Evolutionary conservation across 35 echinoderm and acorn worm species (phyloP).

Genomic region (Amphiura filiformis): DNA sequence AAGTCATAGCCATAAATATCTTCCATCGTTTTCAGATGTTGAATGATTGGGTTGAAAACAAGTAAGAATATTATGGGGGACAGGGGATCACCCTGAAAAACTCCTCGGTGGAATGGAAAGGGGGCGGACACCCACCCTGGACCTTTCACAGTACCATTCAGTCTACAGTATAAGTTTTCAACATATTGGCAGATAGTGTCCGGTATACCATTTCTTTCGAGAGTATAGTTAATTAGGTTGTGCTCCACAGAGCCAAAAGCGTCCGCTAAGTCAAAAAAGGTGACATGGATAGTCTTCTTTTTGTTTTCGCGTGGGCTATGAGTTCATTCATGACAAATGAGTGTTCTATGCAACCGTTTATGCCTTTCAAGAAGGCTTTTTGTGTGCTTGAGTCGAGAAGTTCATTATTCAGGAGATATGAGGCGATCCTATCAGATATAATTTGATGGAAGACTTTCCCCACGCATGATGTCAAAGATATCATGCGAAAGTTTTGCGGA

Average conservation of each 20-base stretch:
- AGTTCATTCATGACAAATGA: slow-evolving; percentile 54
- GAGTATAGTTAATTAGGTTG: slow-evolving; percentile 25
- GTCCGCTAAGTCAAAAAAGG: slow-evolving; percentile 37
- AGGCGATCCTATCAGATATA: slow-evolving; percentile 17
- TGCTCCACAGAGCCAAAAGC: slow-evolving; percentile 51
- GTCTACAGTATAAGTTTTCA: slow-evolving; percentile 24
- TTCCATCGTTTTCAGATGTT: slow-evolving; percentile 29
- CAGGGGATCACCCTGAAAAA: slow-evolving; percentile 53
- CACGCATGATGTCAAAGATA: slow-evolving; percentile 25
- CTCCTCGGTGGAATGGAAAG: slow-evolving; percentile 40
- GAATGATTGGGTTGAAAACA: slow-evolving; percentile 37
- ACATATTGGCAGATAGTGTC: slow-evolving; percentile 20
- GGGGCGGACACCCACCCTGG: slow-evolving; percentile 25
- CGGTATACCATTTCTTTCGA: slow-evolving; percentile 24
- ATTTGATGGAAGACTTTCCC: slow-evolving; percentile 57
- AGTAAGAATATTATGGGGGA: slow-evolving; percentile 47
- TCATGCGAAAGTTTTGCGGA: slow-evolving; percentile 19
- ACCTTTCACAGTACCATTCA: slow-evolving; percentile 15
- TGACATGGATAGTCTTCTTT: slow-evolving; percentile 42
- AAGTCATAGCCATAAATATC: slow-evolving; percentile 26
- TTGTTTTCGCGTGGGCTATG: slow-evolving; percentile 23
- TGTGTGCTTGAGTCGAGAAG: slow-evolving; percentile 18
- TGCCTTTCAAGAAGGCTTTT: slow-evolving; percentile 45
- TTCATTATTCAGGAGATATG: slow-evolving; percentile 16
- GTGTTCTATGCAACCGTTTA: slow-evolving; percentile 52